Conservation (phyloP, 2,797 vertebrate genomes). For the Cyclura pinguis region DNA sequence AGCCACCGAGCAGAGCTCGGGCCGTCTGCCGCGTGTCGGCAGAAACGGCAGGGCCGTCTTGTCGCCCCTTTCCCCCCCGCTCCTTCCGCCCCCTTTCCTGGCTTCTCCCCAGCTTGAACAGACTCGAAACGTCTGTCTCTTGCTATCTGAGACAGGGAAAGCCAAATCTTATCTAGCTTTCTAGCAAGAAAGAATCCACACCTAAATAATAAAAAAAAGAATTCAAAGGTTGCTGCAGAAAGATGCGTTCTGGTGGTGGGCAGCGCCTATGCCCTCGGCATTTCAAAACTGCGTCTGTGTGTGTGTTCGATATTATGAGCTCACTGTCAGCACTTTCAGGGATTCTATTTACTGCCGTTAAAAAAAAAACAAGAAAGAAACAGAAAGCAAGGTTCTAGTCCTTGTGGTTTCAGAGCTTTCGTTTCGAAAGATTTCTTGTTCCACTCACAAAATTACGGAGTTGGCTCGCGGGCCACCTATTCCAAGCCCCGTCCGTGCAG, state of each 20-base stretch:
- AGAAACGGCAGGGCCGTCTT: background rate
- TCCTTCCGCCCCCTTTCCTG: no score
- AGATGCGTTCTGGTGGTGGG: background rate
- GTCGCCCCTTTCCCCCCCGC: background rate
- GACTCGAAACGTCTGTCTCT: background rate
- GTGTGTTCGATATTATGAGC: background rate
- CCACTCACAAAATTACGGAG: no score
- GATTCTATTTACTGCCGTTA: background rate
- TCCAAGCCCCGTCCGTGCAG: no score
- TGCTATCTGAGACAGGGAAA: background rate
- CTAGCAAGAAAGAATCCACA: background rate
- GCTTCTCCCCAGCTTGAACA: background rate
- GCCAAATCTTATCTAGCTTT: background rate
- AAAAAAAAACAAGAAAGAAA: no score
- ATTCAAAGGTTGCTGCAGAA: no score
- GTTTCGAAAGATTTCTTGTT: background rate
- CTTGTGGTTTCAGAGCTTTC: background rate
- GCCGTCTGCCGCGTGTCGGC: background rate
- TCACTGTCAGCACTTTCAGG: background rate
- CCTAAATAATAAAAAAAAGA: background rate
- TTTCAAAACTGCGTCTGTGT: background rate
- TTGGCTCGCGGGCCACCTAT: no score
- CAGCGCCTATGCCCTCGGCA: background rate
- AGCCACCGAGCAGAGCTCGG: background rate
- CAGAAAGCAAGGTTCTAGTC: no score